These are phyloP conservation scores for Gymnothorax javanicus DNA, from an alignment of 2,797 vertebrate species.

Conservation along the genomic window DNA sequence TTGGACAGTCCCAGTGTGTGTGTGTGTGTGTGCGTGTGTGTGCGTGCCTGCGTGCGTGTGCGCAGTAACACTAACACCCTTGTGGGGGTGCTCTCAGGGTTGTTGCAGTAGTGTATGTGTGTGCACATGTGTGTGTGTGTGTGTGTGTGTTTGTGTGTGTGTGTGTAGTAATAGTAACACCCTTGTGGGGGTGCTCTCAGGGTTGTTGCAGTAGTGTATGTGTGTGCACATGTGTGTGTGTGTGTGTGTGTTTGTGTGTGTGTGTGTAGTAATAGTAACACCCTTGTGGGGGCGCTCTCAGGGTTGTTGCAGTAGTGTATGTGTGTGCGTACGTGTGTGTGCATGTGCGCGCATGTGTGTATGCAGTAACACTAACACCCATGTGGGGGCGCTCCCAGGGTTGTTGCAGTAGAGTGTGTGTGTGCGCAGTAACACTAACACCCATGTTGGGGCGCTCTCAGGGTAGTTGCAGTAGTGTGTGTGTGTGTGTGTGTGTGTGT, in stretches of 20 bases:
- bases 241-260: too few relatives aligned
- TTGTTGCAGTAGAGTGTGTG: slow-evolving; percentile 4
- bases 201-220: neutral
- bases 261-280: neutral
- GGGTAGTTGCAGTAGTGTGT: slow-evolving; percentile 85
- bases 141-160: neutral
- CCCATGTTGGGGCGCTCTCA: slow-evolving; percentile 47
- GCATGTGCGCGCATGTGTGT: too few relatives aligned
- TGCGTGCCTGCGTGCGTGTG: slow-evolving; percentile 7
- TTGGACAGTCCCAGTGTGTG: too few relatives aligned
- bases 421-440: neutral
- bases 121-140: neutral
- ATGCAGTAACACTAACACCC: too few relatives aligned
- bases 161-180: neutral
- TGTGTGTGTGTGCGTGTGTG: slow-evolving; percentile 15
- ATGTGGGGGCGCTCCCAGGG: too few relatives aligned
- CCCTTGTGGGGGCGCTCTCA: neutral
- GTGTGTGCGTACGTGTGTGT: too few relatives aligned
- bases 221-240: slow-evolving; percentile 5
- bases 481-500: slow-evolving; percentile 19
- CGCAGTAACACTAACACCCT: neutral
- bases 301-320: too few relatives aligned
- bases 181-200: neutral
- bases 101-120: slow-evolving; percentile 16
- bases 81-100: neutral